phyloP scores from a whole-genome alignment of 2,797 vertebrate species.

The Sebastes cheni region DNA sequence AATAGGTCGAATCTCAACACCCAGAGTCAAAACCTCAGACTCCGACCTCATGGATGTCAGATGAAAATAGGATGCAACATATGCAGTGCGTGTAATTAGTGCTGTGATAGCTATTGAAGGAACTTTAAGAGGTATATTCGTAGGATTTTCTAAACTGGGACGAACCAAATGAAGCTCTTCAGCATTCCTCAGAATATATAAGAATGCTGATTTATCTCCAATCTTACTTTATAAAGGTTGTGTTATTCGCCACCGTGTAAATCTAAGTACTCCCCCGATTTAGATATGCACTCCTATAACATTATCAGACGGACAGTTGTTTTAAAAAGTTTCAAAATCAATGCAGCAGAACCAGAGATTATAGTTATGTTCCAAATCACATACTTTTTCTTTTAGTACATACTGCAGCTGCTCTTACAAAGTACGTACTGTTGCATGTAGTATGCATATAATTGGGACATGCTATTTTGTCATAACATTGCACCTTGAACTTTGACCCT shows the following conservation, averaged over 20 bases:
- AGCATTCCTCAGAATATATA: neutral
- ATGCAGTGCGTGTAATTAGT: neutral
- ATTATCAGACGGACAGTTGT: no score
- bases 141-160: neutral
- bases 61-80: neutral
- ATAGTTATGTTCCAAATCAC: no score
- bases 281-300: no score
- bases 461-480: no score
- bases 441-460: no score
- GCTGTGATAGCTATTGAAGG: neutral
- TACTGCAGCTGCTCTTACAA: no score
- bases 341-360: no score
- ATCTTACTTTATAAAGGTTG: neutral
- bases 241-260: neutral
- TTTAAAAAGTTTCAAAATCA: no score
- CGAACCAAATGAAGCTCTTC: neutral
- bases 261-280: neutral
- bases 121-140: neutral
- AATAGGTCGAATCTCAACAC: slow-evolving; percentile 56
- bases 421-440: no score
- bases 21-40: slow-evolving; percentile 7
- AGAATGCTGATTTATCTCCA: neutral
- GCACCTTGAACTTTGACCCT: no score
- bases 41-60: neutral
- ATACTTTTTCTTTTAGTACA: no score